Base-by-base conservation (phyloP, 92 coral and sea anemone species). In the Siderastrea siderea region DNA sequence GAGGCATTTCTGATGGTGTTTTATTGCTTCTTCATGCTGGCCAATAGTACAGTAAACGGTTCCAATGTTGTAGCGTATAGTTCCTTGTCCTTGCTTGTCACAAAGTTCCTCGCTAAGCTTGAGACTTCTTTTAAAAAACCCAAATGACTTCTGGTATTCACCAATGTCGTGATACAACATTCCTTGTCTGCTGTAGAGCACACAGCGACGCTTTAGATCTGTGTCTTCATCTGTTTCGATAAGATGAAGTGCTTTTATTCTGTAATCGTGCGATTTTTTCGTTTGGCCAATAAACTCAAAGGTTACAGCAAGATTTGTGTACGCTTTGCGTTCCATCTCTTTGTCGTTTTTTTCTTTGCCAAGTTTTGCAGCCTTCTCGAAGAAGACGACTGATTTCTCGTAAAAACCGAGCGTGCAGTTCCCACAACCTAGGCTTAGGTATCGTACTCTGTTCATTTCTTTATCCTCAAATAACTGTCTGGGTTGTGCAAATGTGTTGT, bases 101-200 rank as follows among this genome's bases (percentile, higher is more conserved):
- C 77, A 69, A 15, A 70, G 45, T 71, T 79, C 75, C 52, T 62
- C 68, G 52, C 49, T 80, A 50, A 87, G 68, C 15, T 71, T 17
- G 26, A 87, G 90, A 59, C 46, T 63, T n/a, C 60, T 61, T 80
- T 87, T 19, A 16, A 53, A 70, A 79, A 75, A 87, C 1, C 71
- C 79, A 9, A 79, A 44, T 10, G 84, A 79, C 7, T 69, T 63
- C 64, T 87, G 47, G 44, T 70, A 5, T 15, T 87, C 57, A 7
- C 86, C 86, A 47, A 87, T 71, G 57, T 72, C 52, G 75, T 70
- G 47, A 63, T 79, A 71, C 9, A 58, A n/a, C 16, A 5, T 79
- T 53, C 90, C 90, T 5, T 79, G 72, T 16, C 79, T 87, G n/a
- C 14, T 46, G 47, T 87, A 79, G 7, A n/a, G n/a, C n/a, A n/a